These are phyloP conservation scores for Sula dactylatra DNA, from an alignment of 2,113 vertebrate species.

Conservation along the genomic window DNA sequence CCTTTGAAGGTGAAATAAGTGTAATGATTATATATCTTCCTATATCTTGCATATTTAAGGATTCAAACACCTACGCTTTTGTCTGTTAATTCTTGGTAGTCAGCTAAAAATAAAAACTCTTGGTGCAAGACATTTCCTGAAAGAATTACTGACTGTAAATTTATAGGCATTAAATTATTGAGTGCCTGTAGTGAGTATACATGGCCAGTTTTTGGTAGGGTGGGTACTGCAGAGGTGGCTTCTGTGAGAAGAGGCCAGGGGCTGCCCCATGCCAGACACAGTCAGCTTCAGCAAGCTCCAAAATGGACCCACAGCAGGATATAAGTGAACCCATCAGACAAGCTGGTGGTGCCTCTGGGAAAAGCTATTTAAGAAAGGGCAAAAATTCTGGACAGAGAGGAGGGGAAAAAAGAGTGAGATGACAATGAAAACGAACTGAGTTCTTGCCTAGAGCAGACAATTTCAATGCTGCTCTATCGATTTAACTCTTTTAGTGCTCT, in stretches of 20 bases:
- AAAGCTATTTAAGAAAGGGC: not conserved
- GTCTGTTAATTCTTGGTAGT: not conserved
- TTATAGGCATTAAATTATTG: not conserved
- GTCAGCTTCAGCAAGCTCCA: rapidly evolving
- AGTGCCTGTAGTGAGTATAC: not conserved
- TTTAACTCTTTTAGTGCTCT: not conserved
- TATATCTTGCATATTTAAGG: not conserved
- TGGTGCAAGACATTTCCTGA: not conserved
- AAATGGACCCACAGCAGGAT: not conserved
- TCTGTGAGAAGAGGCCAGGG: not conserved
- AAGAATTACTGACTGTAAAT: not conserved
- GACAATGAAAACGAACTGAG: not conserved
- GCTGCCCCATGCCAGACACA: not conserved
- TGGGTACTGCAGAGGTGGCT: not conserved
- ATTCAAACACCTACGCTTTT: not conserved
- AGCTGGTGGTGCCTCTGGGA: not conserved
- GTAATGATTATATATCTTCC: not conserved
- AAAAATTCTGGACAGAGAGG: not conserved
- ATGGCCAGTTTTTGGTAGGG: not conserved
- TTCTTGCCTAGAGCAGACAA: not conserved
- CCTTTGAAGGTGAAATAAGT: not conserved
- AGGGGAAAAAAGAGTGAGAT: rapidly evolving
- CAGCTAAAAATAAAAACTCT: not conserved
- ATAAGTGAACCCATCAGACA: not conserved
- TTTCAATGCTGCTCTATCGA: not conserved